Percentiles rank a stretch among this genome's conserved stretches.
Conservation (phyloP, 64 coral and sea anemone genomes). For the Pachyseris speciosa region DNA sequence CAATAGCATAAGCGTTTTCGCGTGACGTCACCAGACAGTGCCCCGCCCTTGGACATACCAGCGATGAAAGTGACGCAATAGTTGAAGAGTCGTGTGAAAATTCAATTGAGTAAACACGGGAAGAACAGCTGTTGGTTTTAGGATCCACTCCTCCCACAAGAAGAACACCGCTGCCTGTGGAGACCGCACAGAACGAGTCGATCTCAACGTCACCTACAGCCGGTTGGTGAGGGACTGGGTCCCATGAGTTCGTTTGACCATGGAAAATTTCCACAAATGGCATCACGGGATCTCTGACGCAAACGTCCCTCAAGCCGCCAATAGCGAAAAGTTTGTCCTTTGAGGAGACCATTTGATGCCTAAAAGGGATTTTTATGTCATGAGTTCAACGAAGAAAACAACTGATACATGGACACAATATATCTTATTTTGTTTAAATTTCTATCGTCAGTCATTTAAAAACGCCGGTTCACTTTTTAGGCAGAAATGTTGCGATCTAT, state of each 20-base stretch:
- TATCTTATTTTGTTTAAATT: too few species aligned
- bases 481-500: too few species aligned
- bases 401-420: background rate
- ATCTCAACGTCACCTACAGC: slow-evolving; percentile 20
- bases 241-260: slow-evolving; percentile 38
- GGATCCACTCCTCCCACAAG: slow-evolving; percentile 8
- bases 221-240: slow-evolving; percentile 1
- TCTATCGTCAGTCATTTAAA: too few species aligned
- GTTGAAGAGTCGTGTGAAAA: background rate
- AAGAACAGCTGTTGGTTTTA: background rate
- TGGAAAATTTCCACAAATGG: slow-evolving; percentile 43
- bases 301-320: slow-evolving; percentile 64
- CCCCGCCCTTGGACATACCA: slow-evolving; percentile 6
- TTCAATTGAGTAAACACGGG: slow-evolving; percentile 9
- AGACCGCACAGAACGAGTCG: slow-evolving; percentile 23
- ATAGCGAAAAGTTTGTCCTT: slow-evolving; percentile 9
- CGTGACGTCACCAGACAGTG: slow-evolving; percentile 26
- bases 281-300: background rate
- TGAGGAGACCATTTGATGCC: background rate
- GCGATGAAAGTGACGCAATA: background rate
- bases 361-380: background rate
- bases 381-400: background rate
- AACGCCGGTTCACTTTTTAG: too few species aligned
- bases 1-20: slow-evolving; percentile 44
- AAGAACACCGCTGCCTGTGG: slow-evolving; percentile 8